Conservation (phyloP, 2,888 invertebrate species). For the Dryomyza anilis region DNA sequence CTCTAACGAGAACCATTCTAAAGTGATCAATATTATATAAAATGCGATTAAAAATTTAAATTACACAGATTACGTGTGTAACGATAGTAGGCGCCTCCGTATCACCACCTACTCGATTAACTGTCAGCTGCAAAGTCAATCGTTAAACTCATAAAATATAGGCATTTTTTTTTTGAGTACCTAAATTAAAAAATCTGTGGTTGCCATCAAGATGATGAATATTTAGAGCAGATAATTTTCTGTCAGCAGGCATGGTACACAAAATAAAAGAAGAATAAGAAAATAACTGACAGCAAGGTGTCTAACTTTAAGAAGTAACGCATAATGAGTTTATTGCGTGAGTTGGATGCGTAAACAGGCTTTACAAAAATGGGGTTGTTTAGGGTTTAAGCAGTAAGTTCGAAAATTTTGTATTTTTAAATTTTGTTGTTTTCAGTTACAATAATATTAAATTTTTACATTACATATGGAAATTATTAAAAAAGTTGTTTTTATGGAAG, state of each 20-base stretch:
- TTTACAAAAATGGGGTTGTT: neutral
- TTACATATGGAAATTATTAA: neutral
- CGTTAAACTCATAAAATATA: neutral
- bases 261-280: too few relatives aligned
- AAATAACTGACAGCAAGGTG: neutral
- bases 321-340: neutral
- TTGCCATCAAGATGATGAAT: neutral
- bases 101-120: too few relatives aligned
- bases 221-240: neutral
- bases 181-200: neutral
- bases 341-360: neutral
- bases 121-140: too few relatives aligned
- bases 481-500: too few relatives aligned
- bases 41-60: too few relatives aligned
- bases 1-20: too few relatives aligned
- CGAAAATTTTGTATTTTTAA: neutral
- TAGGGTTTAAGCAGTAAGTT: too few relatives aligned
- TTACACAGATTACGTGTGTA: too few relatives aligned
- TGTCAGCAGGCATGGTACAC: neutral
- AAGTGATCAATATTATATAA: too few relatives aligned
- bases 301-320: neutral
- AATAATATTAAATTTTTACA: neutral
- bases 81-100: too few relatives aligned
- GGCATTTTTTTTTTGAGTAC: neutral
- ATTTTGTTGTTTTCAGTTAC: neutral